Conservation (phyloP, 2,797 vertebrate genomes). For the Aplochiton taeniatus region DNA sequence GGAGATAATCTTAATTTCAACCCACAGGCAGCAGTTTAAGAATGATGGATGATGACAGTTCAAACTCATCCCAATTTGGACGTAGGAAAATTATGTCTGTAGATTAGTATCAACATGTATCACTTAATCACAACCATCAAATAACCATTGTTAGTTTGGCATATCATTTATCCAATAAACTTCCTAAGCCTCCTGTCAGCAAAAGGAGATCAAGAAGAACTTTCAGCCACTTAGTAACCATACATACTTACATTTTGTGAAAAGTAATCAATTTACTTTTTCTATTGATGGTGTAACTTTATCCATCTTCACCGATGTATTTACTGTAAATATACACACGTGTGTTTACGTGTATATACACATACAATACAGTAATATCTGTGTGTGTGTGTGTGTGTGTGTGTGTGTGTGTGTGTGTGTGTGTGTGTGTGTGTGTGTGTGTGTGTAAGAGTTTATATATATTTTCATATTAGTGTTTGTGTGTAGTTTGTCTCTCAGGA, state of each 20-base stretch:
- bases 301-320: too few relatives aligned
- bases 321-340: not conserved
- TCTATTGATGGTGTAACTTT: too few relatives aligned
- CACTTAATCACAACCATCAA: slow-evolving; percentile 8
- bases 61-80: slow-evolving; percentile 38
- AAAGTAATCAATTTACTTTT: too few relatives aligned
- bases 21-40: slow-evolving; percentile 46
- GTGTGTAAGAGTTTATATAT: not conserved
- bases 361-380: slow-evolving; percentile 20
- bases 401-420: not conserved
- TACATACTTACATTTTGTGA: too few relatives aligned
- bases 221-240: too few relatives aligned
- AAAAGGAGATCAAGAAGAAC: too few relatives aligned
- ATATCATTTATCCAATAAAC: not conserved
- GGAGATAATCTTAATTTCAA: slow-evolving; percentile 32
- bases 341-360: slow-evolving; percentile 18
- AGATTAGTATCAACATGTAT: slow-evolving; percentile 16
- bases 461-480: too few relatives aligned
- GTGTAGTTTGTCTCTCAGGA: too few relatives aligned
- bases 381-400: not conserved
- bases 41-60: slow-evolving; percentile 30
- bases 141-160: slow-evolving; percentile 32
- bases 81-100: slow-evolving; percentile 30
- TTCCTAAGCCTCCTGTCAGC: too few relatives aligned
- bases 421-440: slow-evolving; percentile 19